Evolutionary conservation across 2,797 vertebrate species (phyloP).

Genomic region (Phoebastria nigripes): DNA sequence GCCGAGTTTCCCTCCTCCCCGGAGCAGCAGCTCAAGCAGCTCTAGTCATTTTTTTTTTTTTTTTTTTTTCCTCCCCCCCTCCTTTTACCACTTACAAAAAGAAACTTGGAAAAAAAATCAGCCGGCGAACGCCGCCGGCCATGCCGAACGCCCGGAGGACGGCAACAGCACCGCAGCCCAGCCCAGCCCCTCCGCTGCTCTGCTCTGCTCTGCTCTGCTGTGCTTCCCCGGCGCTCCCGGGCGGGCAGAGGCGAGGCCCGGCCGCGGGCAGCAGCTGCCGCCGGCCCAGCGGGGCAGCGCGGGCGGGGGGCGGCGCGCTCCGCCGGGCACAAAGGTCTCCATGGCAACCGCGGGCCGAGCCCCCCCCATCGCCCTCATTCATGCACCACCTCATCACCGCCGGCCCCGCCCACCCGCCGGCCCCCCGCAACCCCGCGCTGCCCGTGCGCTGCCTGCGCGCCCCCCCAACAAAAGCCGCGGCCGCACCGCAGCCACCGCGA

Average conservation of each 20-base stretch:
- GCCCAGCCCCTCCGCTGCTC: background rate
- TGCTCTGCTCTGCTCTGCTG: background rate
- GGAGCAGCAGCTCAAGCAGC: background rate
- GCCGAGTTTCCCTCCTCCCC: background rate
- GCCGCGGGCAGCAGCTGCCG: background rate
- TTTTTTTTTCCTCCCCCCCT: fast-evolving
- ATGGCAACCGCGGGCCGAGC: conserved; percentile 90
- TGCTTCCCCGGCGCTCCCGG: background rate
- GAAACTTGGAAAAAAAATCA: background rate
- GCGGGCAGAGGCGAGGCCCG: background rate
- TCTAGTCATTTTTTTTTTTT: background rate
- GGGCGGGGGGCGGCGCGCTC: conserved; percentile 63
- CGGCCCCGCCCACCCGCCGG: conserved; percentile 77
- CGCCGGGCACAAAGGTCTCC: conserved; percentile 94
- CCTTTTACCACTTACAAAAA: background rate
- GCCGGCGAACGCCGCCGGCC: background rate
- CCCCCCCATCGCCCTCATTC: conserved; percentile 86
- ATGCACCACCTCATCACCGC: conserved; percentile 91
- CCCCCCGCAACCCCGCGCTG: background rate
- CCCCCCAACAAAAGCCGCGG: background rate
- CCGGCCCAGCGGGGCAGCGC: conserved; percentile 49
- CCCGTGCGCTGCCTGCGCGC: too few species aligned
- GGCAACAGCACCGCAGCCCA: background rate
- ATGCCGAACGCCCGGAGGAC: background rate
- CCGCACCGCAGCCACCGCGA: background rate